phyloP scores from a whole-genome alignment of 2,888 invertebrate genomes.

The Plemyria rubiginata region DNA sequence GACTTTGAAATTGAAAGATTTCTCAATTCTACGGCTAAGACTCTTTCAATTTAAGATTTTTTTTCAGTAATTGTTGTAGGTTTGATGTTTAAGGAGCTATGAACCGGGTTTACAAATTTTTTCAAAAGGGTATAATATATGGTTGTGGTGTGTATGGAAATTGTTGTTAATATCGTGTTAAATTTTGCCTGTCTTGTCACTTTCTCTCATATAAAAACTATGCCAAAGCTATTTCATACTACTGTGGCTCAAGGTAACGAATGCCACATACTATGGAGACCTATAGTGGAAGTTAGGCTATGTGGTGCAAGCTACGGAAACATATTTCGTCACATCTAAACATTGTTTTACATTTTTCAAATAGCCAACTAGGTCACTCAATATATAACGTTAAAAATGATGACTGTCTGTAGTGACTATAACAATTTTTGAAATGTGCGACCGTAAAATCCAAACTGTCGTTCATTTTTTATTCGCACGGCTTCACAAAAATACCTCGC shows the following conservation, averaged over 20 bases:
- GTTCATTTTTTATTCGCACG: constrained; percentile 15
- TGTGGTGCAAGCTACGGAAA: not conserved
- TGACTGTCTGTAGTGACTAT: constrained; percentile 4
- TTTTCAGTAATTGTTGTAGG: no score
- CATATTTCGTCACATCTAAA: not conserved
- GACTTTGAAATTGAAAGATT: not conserved
- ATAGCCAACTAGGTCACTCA: constrained; percentile 18
- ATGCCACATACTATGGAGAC: no score
- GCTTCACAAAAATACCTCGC: constrained; percentile 10
- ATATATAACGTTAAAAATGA: constrained; percentile 18
- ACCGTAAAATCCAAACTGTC: constrained; percentile 11
- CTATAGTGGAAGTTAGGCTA: not conserved
- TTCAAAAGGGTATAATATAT: no score
- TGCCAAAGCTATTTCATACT: no score
- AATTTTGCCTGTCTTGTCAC: no score
- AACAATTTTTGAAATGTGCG: constrained; percentile 18
- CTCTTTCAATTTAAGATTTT: no score
- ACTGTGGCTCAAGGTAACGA: no score
- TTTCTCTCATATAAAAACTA: no score
- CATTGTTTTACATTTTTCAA: constrained; percentile 22
- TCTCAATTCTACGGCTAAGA: not conserved
- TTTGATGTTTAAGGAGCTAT: no score
- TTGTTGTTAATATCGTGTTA: no score
- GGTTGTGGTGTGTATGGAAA: no score
- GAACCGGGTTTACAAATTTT: no score